Conservation (phyloP, 2,113 vertebrate species). For the Parus major region DNA sequence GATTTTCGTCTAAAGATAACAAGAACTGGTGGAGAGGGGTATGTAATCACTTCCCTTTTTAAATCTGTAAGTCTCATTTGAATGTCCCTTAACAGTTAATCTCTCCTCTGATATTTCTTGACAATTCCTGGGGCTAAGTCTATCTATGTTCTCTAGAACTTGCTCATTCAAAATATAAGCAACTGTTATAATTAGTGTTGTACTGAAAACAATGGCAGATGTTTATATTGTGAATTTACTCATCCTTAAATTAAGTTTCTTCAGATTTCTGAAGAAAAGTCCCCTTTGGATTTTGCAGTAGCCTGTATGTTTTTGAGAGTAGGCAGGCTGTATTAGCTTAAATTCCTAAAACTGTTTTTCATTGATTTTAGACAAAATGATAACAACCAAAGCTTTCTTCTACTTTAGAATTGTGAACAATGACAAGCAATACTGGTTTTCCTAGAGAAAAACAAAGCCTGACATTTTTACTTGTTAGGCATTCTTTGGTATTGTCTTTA, state of each 20-base stretch:
- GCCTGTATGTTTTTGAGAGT: not conserved
- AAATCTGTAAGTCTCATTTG: not conserved
- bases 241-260: not conserved
- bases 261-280: not conserved
- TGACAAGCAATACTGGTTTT: not conserved
- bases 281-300: not conserved
- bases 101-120: slow-evolving; percentile 23
- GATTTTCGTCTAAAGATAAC: slow-evolving; percentile 98
- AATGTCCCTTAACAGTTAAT: not conserved
- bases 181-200: not conserved
- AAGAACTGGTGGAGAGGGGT: slow-evolving; percentile 98
- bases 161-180: not conserved
- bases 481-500: not conserved
- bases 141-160: not conserved
- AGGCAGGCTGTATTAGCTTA: not conserved
- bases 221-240: not conserved
- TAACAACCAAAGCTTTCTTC: not conserved
- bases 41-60: slow-evolving; percentile 71
- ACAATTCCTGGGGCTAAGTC: not conserved
- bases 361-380: not conserved
- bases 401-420: not conserved
- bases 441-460: not conserved
- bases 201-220: not conserved
- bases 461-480: not conserved
- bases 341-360: not conserved